These are phyloP conservation scores for Sylvicapra grimmia DNA, from an alignment of 2,113 vertebrate species.

Conservation along the genomic window DNA sequence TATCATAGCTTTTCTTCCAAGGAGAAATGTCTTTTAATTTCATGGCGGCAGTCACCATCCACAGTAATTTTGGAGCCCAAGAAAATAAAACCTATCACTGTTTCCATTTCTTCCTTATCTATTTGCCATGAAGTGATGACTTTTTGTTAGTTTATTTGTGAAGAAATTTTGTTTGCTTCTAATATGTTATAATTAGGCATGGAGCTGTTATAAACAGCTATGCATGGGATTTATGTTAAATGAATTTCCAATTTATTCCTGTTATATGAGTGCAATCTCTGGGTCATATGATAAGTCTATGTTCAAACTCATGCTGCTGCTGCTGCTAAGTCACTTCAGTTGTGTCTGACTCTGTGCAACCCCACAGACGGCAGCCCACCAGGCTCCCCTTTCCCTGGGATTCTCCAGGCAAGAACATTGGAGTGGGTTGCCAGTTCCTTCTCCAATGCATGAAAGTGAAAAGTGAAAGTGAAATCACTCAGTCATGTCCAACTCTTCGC, in stretches of 20 bases:
- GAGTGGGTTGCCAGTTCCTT: too few species aligned
- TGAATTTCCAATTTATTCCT: neutral
- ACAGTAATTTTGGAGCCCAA: neutral
- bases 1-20: neutral
- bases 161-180: neutral
- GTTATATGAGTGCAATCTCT: neutral
- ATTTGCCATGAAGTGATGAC: neutral
- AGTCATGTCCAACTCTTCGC: accelerated
- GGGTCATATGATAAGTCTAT: neutral
- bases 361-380: too few species aligned
- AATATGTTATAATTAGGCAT: neutral
- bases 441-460: too few species aligned
- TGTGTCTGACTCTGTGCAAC: accelerated
- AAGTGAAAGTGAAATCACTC: too few species aligned
- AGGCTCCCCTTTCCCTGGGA: too few species aligned
- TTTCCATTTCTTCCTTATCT: neutral
- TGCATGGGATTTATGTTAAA: neutral
- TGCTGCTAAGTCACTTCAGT: too few species aligned
- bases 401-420: too few species aligned
- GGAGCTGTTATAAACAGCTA: neutral
- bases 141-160: neutral
- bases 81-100: neutral
- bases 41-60: neutral
- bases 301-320: neutral
- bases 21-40: neutral